A percentile compares a stretch with the other conserved stretches of the same genome.
Conservation (phyloP, 1,140 invertebrate genomes). For the Euwallacea similis region DNA sequence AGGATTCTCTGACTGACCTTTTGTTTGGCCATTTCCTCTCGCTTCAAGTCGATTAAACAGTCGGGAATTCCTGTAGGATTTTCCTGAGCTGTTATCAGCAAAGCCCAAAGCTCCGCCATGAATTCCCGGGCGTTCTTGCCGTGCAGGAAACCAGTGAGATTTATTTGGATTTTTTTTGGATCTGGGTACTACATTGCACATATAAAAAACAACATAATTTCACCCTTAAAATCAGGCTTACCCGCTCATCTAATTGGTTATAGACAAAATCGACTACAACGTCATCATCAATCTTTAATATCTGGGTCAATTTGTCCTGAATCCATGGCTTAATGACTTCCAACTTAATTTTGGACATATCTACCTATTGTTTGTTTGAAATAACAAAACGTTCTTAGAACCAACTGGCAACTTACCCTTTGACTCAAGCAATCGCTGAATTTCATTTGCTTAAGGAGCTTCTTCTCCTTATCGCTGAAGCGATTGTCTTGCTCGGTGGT, state of each 20-base stretch:
- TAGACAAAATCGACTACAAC: slow-evolving; percentile 98
- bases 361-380: slow-evolving; percentile 68
- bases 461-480: slow-evolving; percentile 99
- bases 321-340: slow-evolving; percentile 99
- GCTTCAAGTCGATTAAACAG: slow-evolving; percentile 91
- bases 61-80: slow-evolving; percentile 93
- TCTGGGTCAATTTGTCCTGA: slow-evolving; percentile 91
- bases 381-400: neutral
- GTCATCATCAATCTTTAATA: slow-evolving; percentile 96
- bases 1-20: slow-evolving; percentile 57
- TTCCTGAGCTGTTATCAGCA: slow-evolving; percentile 93
- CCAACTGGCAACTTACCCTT: slow-evolving; percentile 67
- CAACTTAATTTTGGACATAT: slow-evolving; percentile 97
- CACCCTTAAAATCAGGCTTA: slow-evolving; percentile 49
- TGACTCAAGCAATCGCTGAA: slow-evolving; percentile 90
- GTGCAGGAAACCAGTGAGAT: slow-evolving; percentile 98
- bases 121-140: slow-evolving; percentile 97
- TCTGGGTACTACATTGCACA: slow-evolving; percentile 76
- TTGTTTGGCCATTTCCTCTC: slow-evolving; percentile 91
- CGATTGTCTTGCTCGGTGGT: slow-evolving; percentile 97
- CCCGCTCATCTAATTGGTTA: slow-evolving; percentile 95
- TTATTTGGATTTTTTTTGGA: slow-evolving; percentile 99
- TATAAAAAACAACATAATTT: slow-evolving; percentile 39
- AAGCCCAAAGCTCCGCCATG: slow-evolving; percentile 95
- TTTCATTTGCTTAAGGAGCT: slow-evolving; percentile 97